Evolutionary conservation across 2,888 invertebrate genomes (phyloP).

Genomic region (Drepanosiphum platanoidis): DNA sequence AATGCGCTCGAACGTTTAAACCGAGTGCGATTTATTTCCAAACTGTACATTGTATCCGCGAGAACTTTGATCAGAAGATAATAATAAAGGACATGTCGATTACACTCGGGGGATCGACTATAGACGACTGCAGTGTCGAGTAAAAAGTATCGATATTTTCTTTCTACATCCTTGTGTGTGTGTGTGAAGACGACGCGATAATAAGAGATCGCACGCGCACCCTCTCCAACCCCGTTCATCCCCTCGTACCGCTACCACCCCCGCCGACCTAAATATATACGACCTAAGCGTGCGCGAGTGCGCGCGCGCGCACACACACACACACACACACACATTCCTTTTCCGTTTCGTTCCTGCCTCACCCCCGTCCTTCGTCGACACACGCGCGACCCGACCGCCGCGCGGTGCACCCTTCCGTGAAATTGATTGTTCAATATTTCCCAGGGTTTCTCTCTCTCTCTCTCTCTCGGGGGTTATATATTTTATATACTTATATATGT

Average conservation of each 20-base stretch:
- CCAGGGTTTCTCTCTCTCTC: conserved; percentile 52
- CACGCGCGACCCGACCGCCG: conserved; percentile 23
- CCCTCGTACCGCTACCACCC: too few species aligned
- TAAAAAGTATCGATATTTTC: too few species aligned
- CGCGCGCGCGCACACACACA: background rate
- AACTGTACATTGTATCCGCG: too few species aligned
- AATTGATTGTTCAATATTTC: conserved; percentile 62
- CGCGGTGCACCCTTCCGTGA: conserved; percentile 61
- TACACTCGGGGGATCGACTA: too few species aligned
- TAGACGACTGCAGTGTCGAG: too few species aligned
- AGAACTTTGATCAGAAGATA: too few species aligned
- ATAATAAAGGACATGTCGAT: too few species aligned
- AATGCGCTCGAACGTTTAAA: too few species aligned
- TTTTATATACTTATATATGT: background rate
- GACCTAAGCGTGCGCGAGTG: conserved; percentile 12
- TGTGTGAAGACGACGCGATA: conserved; percentile 12
- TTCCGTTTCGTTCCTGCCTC: background rate
- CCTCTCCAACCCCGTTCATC: background rate
- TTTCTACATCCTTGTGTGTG: too few species aligned
- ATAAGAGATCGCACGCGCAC: conserved; percentile 53
- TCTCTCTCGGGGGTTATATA: background rate
- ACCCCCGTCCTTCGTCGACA: background rate
- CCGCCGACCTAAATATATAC: background rate
- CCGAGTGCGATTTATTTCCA: too few species aligned
- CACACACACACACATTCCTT: conserved; percentile 40